These are phyloP conservation scores for Sebastolobus altivelis DNA, from an alignment of 2,797 vertebrate genomes.

Conservation along the genomic window DNA sequence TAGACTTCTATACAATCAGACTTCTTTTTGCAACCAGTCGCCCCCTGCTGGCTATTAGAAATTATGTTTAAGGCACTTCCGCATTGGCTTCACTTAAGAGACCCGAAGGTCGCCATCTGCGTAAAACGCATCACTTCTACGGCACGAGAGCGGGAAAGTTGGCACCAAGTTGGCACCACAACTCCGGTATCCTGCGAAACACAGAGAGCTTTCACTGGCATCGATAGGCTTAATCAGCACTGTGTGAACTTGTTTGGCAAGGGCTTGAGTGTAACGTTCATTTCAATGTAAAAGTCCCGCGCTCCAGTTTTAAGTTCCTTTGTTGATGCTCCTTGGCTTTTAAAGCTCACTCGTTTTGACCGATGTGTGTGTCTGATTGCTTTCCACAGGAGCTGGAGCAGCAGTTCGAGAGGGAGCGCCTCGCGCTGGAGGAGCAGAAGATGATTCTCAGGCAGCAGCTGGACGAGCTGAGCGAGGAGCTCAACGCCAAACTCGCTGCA, in stretches of 20 bases:
- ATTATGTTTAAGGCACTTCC: too few relatives aligned
- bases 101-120: not conserved
- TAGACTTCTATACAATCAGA: too few relatives aligned
- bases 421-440: constrained; percentile 93
- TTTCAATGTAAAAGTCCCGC: not conserved
- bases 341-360: not conserved
- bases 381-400: constrained; percentile 92
- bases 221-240: not conserved
- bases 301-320: not conserved
- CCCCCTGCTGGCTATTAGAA: too few relatives aligned
- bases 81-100: too few relatives aligned
- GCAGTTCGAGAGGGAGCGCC: constrained; percentile 92
- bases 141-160: not conserved
- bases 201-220: not conserved
- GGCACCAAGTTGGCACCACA: not conserved
- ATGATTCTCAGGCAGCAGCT: constrained; percentile 90
- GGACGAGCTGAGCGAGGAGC: constrained; percentile 90
- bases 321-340: not conserved
- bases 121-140: not conserved
- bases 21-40: too few relatives aligned
- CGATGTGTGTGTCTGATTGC: not conserved
- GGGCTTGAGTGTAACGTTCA: not conserved
- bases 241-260: not conserved
- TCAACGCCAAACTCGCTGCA: constrained; percentile 88
- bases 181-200: not conserved